Conservation (phyloP, 1,140 invertebrate genomes). For the Dreissena rostriformis region DNA sequence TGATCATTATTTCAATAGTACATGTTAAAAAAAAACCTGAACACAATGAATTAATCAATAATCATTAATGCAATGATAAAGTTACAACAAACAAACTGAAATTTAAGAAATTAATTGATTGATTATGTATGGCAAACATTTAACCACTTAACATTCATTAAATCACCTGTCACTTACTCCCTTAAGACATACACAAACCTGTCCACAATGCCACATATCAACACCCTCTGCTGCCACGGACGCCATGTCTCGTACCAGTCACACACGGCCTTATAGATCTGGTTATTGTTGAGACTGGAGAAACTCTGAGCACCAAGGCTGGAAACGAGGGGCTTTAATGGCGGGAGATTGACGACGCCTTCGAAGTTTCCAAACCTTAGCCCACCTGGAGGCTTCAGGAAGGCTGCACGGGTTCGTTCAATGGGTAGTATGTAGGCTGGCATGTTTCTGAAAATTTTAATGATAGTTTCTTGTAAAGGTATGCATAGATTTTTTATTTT, state of each 20-base stretch:
- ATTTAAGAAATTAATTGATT: too few species aligned
- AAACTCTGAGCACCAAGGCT: slow-evolving; percentile 56
- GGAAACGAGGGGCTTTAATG: slow-evolving; percentile 42
- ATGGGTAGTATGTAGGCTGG: slow-evolving; percentile 71
- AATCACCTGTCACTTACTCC: not conserved
- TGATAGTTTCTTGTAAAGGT: too few species aligned
- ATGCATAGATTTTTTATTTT: too few species aligned
- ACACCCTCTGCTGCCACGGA: slow-evolving; percentile 76
- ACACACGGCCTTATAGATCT: slow-evolving; percentile 74
- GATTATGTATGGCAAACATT: too few species aligned
- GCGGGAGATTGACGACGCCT: slow-evolving; percentile 69
- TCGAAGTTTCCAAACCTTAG: slow-evolving; percentile 76
- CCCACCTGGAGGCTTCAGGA: slow-evolving; percentile 66
- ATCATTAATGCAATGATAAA: too few species aligned
- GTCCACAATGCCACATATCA: slow-evolving; percentile 75
- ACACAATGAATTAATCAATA: too few species aligned
- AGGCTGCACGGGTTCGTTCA: slow-evolving; percentile 63
- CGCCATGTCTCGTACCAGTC: slow-evolving; percentile 76
- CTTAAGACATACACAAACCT: slow-evolving; percentile 61
- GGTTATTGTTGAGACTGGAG: slow-evolving; percentile 72
- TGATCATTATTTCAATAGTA: too few species aligned
- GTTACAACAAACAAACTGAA: too few species aligned
- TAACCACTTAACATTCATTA: not conserved
- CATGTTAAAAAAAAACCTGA: too few species aligned
- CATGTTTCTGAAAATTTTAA: slow-evolving; percentile 51